Base-by-base conservation (phyloP, 2,113 vertebrate genomes). In the Odontesthes bonariensis region DNA sequence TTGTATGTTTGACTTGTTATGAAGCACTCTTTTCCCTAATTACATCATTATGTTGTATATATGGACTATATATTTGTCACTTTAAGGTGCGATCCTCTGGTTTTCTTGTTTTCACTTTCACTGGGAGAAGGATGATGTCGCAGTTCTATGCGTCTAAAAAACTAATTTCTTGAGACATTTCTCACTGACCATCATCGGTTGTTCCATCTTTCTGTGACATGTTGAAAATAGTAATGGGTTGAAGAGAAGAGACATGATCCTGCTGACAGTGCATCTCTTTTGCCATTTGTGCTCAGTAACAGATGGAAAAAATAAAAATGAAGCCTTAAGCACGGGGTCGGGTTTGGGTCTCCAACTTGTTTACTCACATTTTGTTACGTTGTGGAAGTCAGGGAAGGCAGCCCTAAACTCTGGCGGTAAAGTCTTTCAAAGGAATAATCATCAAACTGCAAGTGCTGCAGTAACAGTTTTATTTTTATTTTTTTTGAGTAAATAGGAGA, bases 381-480 rank as follows among this genome's bases (percentile, higher is more conserved):
- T 64, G 27, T 33, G n/a, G 32, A 8, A 9, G 27, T 31, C 22
- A 14, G 20, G n/a, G 40, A 62, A 46, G 22, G 40, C 22, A 10
- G 35, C 57, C 19, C 35, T 27, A 27, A 10, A 38, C 10, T 38
- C 35, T 8, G 35, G 6, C 10, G 5, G 7, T n/a, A 6, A 22
- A 63, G 32, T 27, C n/a, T 65, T 42, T 1, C 40, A 51, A 23
- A 55, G 33, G 42, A 31, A 65, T 17, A 54, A 13, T 1, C 23
- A n/a, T 19, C 46, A 70, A 77, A 38, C 60, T 77, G 20, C 5
- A 86, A 54, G 67, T 62, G 27, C 33, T 51, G 11, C 22, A 10
- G 33, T 49, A 70, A 69, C 40, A 33, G 11, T 27, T 19, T 49
- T 0, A 0, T 66, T 23, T 6, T 19, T 1, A n/a, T 31, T 22